Conservation (phyloP, 2,113 vertebrate species). For the Labeo catla region DNA sequence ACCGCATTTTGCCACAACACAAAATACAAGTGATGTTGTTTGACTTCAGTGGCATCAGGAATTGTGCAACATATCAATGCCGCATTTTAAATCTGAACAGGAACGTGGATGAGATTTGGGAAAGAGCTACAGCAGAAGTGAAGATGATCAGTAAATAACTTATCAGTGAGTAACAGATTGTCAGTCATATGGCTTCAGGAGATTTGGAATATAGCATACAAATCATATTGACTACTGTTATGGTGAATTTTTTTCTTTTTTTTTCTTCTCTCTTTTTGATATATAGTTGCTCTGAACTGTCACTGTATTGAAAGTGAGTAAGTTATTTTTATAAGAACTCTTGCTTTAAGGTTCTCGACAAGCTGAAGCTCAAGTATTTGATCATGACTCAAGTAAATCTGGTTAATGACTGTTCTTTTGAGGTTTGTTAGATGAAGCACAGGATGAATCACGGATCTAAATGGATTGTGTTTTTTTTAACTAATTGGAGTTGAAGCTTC, state of each 20-base stretch:
- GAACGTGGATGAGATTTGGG: background rate
- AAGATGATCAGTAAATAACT: slow-evolving; percentile 1
- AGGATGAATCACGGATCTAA: slow-evolving; percentile 42
- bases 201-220: background rate
- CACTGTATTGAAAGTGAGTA: background rate
- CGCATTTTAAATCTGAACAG: background rate
- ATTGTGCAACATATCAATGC: background rate
- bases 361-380: background rate
- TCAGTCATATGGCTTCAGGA: background rate
- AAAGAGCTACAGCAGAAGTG: background rate
- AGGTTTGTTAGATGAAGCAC: slow-evolving; percentile 23
- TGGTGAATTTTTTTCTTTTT: too few relatives aligned
- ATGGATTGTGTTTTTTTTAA: slow-evolving; percentile 30
- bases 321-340: background rate
- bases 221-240: background rate
- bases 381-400: slow-evolving; percentile 26
- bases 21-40: background rate
- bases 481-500: slow-evolving; percentile 42
- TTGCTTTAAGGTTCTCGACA: background rate
- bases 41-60: background rate
- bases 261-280: background rate
- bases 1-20: background rate
- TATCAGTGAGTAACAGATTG: background rate
- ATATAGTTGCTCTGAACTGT: background rate
- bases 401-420: slow-evolving; percentile 36